A percentile compares a stretch with the other conserved stretches of the same genome.
phyloP scores from a whole-genome alignment of 2,888 invertebrate genomes.

The Mythimna pallens region DNA sequence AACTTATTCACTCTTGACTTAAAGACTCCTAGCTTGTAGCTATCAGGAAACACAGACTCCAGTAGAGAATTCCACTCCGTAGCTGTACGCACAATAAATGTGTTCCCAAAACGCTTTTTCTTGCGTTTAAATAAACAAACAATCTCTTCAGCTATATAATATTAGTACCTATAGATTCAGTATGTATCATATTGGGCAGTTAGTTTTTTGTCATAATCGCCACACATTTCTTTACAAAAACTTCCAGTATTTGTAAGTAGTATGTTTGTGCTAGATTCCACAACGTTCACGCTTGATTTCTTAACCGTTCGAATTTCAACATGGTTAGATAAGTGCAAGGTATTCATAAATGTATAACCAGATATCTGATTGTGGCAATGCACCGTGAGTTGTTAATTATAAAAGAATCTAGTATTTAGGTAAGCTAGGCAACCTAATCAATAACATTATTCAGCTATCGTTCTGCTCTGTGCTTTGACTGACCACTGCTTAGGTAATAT shows the following conservation, averaged over 20 bases:
- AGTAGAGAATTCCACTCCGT: no score
- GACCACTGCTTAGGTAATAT: background rate
- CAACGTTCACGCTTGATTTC: conserved; percentile 67
- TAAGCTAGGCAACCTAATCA: conserved; percentile 10
- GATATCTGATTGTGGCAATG: conserved; percentile 55
- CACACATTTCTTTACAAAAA: conserved; percentile 44
- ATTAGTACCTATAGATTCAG: background rate
- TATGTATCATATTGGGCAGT: conserved; percentile 25
- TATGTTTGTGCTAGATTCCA: conserved; percentile 58
- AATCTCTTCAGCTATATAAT: no score
- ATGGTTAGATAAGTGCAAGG: conserved; percentile 58
- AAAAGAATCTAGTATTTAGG: conserved; percentile 14
- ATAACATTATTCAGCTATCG: conserved; percentile 25
- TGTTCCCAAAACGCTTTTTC: no score
- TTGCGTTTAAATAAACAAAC: no score
- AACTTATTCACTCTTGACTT: no score
- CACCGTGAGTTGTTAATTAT: conserved; percentile 32
- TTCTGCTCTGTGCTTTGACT: conserved; percentile 20
- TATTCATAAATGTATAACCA: conserved; percentile 58
- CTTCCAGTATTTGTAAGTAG: conserved; percentile 27
- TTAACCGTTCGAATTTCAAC: conserved; percentile 65
- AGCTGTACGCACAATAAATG: no score
- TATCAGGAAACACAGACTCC: no score
- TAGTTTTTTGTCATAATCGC: conserved; percentile 36
- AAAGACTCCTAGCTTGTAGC: no score